Conservation (phyloP, 2,888 invertebrate genomes). For the Mimas tiliae region DNA sequence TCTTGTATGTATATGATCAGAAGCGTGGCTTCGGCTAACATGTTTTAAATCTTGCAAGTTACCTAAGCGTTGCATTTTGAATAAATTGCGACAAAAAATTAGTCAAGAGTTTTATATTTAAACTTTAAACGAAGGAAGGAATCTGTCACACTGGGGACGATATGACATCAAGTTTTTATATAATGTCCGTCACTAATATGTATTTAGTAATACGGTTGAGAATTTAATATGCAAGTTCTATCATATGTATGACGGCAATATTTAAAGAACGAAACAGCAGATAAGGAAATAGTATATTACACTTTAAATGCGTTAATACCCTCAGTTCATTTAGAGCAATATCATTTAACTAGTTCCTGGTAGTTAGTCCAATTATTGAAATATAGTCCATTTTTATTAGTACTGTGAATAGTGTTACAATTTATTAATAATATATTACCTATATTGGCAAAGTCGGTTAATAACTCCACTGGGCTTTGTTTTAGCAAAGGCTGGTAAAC, state of each 20-base stretch:
- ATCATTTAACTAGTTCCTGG: not conserved
- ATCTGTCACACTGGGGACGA: not conserved
- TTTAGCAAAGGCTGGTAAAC: too few species aligned
- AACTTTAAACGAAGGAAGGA: not conserved
- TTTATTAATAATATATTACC: too few species aligned
- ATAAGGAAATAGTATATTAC: slow-evolving; percentile 5
- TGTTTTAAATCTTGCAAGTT: not conserved
- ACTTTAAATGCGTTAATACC: not conserved
- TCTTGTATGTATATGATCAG: too few species aligned
- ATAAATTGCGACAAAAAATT: slow-evolving; percentile 4
- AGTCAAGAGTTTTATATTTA: not conserved
- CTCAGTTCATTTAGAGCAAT: slow-evolving; percentile 3
- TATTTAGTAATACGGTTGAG: not conserved
- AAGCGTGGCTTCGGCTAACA: not conserved
- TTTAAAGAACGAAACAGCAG: not conserved
- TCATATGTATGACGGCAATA: not conserved
- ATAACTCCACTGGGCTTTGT: too few species aligned
- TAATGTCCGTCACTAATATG: slow-evolving; percentile 7
- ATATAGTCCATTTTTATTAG: not conserved
- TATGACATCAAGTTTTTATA: not conserved
- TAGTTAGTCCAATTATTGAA: not conserved
- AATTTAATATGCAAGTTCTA: not conserved
- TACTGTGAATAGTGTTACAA: not conserved
- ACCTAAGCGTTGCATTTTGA: not conserved
- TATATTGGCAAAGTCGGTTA: too few species aligned